Percentiles rank a stretch among this genome's conserved stretches.
phyloP scores from a whole-genome alignment of 64 coral and sea anemone genomes.

The Porites australiensis region DNA sequence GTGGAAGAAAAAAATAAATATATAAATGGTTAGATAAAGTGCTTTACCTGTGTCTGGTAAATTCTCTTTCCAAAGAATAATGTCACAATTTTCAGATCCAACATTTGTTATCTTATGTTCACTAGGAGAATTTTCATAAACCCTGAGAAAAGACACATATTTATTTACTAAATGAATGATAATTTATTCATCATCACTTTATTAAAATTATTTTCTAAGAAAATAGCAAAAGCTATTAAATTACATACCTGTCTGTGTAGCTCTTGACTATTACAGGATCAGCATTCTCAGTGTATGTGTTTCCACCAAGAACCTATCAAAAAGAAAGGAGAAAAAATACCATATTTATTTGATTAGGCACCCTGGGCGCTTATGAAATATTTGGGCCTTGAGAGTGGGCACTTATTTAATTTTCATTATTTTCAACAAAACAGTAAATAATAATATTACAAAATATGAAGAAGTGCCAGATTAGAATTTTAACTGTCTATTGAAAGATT shows the following conservation, averaged over 20 bases:
- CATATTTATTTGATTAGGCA: too few species aligned
- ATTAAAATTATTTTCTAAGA: too few species aligned
- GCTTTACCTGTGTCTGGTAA: conserved; percentile 82
- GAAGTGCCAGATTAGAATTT: too few species aligned
- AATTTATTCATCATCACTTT: too few species aligned
- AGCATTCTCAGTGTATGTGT: conserved; percentile 47
- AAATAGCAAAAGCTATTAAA: too few species aligned
- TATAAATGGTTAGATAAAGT: too few species aligned
- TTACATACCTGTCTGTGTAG: conserved; percentile 66
- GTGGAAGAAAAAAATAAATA: not conserved
- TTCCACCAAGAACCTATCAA: conserved; percentile 41
- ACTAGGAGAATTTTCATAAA: conserved; percentile 72
- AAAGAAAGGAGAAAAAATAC: not conserved
- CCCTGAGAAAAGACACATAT: conserved; percentile 36
- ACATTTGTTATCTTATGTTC: conserved; percentile 58
- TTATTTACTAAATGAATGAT: not conserved
- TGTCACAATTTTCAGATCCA: conserved; percentile 13
- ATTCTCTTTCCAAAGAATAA: conserved; percentile 65
- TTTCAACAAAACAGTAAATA: too few species aligned
- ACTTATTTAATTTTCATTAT: too few species aligned
- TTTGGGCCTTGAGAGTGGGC: too few species aligned
- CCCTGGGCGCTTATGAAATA: not conserved
- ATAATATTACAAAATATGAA: too few species aligned
- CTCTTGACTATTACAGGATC: conserved; percentile 51
- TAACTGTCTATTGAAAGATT: too few species aligned